Evolutionary conservation across 2,797 vertebrate species (phyloP).

Genomic region (Oreochromis grahami): DNA sequence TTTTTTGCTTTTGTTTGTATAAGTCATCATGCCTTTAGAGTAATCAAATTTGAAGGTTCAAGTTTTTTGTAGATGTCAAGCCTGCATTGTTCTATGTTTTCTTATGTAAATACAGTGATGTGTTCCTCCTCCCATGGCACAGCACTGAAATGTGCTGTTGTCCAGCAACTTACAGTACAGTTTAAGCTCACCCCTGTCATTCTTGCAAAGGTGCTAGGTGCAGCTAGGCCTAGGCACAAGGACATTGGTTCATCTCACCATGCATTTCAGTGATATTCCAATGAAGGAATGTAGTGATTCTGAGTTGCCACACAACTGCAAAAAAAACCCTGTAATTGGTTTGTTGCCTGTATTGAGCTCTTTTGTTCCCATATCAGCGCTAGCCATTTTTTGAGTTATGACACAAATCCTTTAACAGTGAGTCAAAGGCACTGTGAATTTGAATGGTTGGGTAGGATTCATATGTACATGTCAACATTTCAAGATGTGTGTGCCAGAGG

Average conservation of each 20-base stretch:
- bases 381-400: background rate
- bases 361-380: background rate
- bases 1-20: background rate
- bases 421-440: background rate
- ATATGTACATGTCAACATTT: background rate
- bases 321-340: background rate
- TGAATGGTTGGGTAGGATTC: background rate
- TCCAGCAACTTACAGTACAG: background rate
- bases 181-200: background rate
- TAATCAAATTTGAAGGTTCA: background rate
- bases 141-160: background rate
- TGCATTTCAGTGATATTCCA: background rate
- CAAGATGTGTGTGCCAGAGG: background rate
- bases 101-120: background rate
- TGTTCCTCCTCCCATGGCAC: background rate
- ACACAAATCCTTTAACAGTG: background rate
- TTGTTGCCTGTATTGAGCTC: background rate
- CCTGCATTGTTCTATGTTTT: background rate
- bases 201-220: background rate
- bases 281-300: background rate
- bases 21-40: background rate
- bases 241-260: background rate
- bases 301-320: background rate
- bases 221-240: background rate
- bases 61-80: background rate